Evolutionary conservation across 2,888 invertebrate genomes (phyloP), one percentile per base, ranked within the genome.

Genomic region (Melieria crassipennis): DNA sequence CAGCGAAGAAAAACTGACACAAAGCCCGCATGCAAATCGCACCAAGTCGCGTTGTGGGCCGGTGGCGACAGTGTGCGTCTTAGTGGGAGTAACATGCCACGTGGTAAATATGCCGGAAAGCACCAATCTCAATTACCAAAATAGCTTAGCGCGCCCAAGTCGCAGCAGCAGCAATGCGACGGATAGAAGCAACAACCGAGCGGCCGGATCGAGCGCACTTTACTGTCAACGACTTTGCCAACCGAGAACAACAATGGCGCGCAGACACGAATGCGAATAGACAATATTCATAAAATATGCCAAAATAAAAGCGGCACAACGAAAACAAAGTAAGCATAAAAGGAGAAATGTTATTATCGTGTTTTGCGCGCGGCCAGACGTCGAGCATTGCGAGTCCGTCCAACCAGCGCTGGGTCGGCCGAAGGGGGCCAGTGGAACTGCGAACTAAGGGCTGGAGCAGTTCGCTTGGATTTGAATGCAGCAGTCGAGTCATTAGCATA

Each of bases 61-160:
- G 16, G 16, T 16, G 16, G 16, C 16, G 16, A 16, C 16, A 16
- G 16, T 30, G 30, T 3, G 30, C 30, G 30, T 30, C 30, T 30
- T 30, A 30, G 30, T 30, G 3, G 30, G 30, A 30, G 30, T 30
- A 30, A 30, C 30, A 30, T 30, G 30, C 30, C 30, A 30, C 30
- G 61, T 48, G 46, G 67, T 58, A 71, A 72, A 72, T 72, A 72
- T 72, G 72, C 62, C 69, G 69, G 66, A 69, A 66, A 72, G 66
- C 72, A 72, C 72, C 72, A 72, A 72, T 72, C 69, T 69, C 72
- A 72, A 72, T 72, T 72, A 72, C 72, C 72, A 69, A 72, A 72
- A 72, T 72, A 69, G 69, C 72, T 62, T 57, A 7, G 55, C 48
- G 58, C 62, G 47, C 50, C 55, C 46, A 4, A 16, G 42, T 43